Base-by-base conservation (phyloP, 92 coral and sea anemone genomes). In the Porites cylindrica region DNA sequence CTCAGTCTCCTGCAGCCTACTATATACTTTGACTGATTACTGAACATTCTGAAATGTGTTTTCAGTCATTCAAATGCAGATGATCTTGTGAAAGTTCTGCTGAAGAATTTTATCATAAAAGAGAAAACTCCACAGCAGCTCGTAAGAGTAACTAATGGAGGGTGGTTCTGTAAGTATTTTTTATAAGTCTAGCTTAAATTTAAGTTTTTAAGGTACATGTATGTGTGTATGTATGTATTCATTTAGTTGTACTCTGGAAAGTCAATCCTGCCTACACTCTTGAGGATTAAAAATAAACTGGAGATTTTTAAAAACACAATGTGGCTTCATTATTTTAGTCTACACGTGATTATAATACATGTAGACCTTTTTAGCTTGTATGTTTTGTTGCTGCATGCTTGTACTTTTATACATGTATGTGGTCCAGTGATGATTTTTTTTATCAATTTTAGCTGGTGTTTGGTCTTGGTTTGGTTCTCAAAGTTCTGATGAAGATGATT, bases 381-480 rank as follows among this genome's bases (percentile, higher is more conserved):
- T 29, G 32, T 29, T 29, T 29, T 38, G 47, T 38, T 38, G 47
- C 47, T 38, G 47, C 47, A 38, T 38, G 47, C 47, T 38, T 4
- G 47, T 38, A 38, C 47, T 4, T 38, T 38, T 38, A 38, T 38
- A 76, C 64, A 5, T 6, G 18, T 43, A 66, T 21, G 10, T 66
- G 11, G 13, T 13, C 60, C 11, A 56, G 14, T 7, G 56, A 7
- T 78, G 1, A 23, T 72, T 4, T 18, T 17, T 29, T 66, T 18
- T 77, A 26, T n/a, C 66, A 80, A 6, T 78, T 67, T 14, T 82
- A 97, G 99, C 98, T 72, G 92, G 98, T 65, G 84, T 97, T 59
- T 95, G 98, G 99, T 95, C 96, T 20, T 95, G 98, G 98, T 90
- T 97, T 83, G 95, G 98, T 19, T 89, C 97, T 86, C 95, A 93